Evolutionary conservation across 2,797 vertebrate genomes (phyloP).

Genomic region (Luscinia luscinia): DNA sequence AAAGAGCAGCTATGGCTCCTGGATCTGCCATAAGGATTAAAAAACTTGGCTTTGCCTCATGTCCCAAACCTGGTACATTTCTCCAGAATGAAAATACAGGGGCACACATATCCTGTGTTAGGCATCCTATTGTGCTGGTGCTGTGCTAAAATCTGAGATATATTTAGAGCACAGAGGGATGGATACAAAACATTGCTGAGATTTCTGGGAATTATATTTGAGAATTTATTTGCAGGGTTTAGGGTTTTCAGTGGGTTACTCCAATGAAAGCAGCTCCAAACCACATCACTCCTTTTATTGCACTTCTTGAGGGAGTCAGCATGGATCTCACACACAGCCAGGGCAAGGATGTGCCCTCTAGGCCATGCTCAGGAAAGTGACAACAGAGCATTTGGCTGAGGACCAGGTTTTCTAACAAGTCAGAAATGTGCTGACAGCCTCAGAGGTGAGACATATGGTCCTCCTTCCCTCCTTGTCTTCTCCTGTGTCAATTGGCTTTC

Average conservation of each 20-base stretch:
- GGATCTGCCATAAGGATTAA: neutral
- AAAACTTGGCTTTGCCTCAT: neutral
- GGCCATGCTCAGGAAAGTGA: neutral
- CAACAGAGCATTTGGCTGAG: neutral
- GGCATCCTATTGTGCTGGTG: neutral
- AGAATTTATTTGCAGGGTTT: neutral
- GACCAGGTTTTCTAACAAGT: neutral
- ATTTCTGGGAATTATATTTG: neutral
- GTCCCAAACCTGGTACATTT: neutral
- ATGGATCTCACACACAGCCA: neutral
- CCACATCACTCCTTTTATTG: neutral
- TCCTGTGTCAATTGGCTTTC: neutral
- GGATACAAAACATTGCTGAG: neutral
- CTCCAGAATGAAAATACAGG: neutral
- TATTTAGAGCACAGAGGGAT: neutral
- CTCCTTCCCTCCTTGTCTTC: neutral
- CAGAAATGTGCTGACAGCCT: constrained; percentile 5
- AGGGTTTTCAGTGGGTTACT: neutral
- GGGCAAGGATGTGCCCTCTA: neutral
- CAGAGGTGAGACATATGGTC: constrained; percentile 1
- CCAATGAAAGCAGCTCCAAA: neutral
- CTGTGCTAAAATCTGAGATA: neutral
- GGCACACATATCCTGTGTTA: neutral
- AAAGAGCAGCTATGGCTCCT: neutral
- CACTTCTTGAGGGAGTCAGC: neutral